Base-by-base conservation (phyloP, 2,888 invertebrate species). In the Tipula confusa region DNA sequence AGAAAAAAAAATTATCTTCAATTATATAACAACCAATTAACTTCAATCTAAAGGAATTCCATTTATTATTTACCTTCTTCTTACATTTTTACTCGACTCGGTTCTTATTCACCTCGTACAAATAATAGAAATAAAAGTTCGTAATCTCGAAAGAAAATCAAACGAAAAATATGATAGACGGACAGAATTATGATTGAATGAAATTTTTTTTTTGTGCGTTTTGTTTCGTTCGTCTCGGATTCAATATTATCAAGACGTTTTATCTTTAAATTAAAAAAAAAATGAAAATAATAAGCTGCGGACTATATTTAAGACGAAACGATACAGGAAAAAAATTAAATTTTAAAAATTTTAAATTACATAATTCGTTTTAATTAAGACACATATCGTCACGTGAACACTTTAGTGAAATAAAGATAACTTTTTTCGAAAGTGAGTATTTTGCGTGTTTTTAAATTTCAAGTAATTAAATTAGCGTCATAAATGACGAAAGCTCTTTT, bases 151-250 rank as follows among this genome's bases (percentile, higher is more conserved):
- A 64, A 64, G 64, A 64, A 64, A 64, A 64, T 64, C 64, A 64
- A 64, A 7, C n/a, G 64, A 24, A 64, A 64, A 64, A 64, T 64
- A 64, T 64, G 64, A 64, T 64, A 64, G 64, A 64, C 64, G 64
- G 64, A 64, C 64, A 64, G 64, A 64, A 64, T 64, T 64, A 64
- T 64, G 64, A 64, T 64, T 64, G 64, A 64, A 64, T 64, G 64
- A 64, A 64, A 64, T 64, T 64, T 64, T 38, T 38, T 64, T 64
- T 18, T 43, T 31, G 31, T 38, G 13, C 15, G 18, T 64, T 64
- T 64, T 9, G 24, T 64, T 64, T 64, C 64, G 64, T 64, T 64
- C 64, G 64, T 64, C 64, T 64, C 64, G 64, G 7, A 64, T 24
- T 64, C 24, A 64, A 24, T 64, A 64, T 64, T 64, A 64, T 64